These are phyloP conservation scores for Drosophila orosa DNA, from an alignment of 1,140 invertebrate genomes.

Conservation along the genomic window DNA sequence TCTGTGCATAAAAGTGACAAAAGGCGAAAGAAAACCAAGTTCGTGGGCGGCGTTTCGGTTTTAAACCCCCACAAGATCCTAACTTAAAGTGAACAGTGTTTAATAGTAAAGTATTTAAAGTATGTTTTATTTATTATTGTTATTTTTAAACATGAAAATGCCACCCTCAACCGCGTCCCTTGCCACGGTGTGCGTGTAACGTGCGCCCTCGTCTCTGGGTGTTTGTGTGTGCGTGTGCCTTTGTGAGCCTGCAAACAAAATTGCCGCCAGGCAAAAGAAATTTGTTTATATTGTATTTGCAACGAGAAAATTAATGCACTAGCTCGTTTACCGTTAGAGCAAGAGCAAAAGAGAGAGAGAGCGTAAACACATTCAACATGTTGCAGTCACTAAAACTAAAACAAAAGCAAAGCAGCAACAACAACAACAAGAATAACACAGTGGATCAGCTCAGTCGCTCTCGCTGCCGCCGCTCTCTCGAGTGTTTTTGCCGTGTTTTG, in stretches of 20 bases:
- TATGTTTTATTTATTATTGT: slow-evolving; percentile 18
- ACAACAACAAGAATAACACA: slow-evolving; percentile 15
- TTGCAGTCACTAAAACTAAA: slow-evolving; percentile 51
- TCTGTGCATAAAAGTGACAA: slow-evolving; percentile 2
- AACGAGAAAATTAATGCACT: slow-evolving; percentile 17
- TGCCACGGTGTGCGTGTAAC: slow-evolving; percentile 15
- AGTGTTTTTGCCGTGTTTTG: slow-evolving; percentile 47
- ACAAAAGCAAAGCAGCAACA: slow-evolving; percentile 40
- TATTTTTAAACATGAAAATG: slow-evolving; percentile 33
- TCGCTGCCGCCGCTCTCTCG: slow-evolving; percentile 1
- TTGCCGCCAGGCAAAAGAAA: slow-evolving; percentile 14
- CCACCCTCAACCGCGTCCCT: slow-evolving; percentile 41
- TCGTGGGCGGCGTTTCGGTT: slow-evolving; percentile 3
- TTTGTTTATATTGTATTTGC: slow-evolving; percentile 25
- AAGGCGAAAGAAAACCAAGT: slow-evolving; percentile 4
- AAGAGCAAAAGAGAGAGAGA: slow-evolving; percentile 5
- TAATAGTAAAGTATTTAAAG: neutral
- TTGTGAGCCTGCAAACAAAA: slow-evolving; percentile 8
- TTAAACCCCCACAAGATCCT: neutral
- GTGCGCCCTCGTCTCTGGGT: neutral
- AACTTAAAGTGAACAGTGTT: slow-evolving; percentile 11
- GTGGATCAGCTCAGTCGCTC: slow-evolving; percentile 7
- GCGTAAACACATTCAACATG: slow-evolving; percentile 52
- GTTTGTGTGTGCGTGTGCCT: slow-evolving; percentile 1
- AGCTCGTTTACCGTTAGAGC: slow-evolving; percentile 38